Evolutionary conservation across 2,888 invertebrate species (phyloP), one percentile per base, ranked within the genome.

Genomic region (Drosophila peninsularis): DNA sequence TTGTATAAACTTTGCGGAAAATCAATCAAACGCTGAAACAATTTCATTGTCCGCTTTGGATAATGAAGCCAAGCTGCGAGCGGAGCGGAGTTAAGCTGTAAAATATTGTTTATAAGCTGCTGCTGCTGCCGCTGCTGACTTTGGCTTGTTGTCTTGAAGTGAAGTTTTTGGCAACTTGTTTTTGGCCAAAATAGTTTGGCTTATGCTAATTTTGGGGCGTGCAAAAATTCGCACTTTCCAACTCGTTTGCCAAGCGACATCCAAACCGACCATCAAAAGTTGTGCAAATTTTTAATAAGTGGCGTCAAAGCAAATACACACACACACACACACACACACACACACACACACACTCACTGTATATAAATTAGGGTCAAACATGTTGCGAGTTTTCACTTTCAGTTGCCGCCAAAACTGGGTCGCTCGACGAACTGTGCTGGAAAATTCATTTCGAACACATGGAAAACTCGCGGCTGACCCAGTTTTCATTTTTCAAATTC

Each of bases 141-240:
- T 52, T 58, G 69, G 34, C 36, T 67, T 49, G 32, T 53, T 50
- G 27, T 1, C 7, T 37, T 14, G 1, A 0, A 41, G 45, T 44
- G 19, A 39, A 49, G 36, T 57, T 30, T 62, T 57, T 52, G 44
- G 32, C 36, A 68, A 32, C 30, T 49, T 30, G 47, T 49, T 36
- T 65, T 27, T 27, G 32, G 32, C 21, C 37, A 17, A 37, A 66
- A 64, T 68, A 32, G 41, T 50, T 62, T 27, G 64, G 65, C 52
- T 68, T 71, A 82, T 78, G 86, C 80, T 82, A 85, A 85, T 85
- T 74, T 68, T 55, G 69, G 71, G 86, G 90, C 90, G 90, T 90
- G 90, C 89, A 90, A 90, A 87, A 90, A 90, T 90, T 90, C 87
- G 82, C 90, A 90, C 90, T 90, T 90, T 90, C 90, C 88, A 88